Base-by-base conservation (phyloP, 2,888 invertebrate species). In the Pilophorus perplexus region DNA sequence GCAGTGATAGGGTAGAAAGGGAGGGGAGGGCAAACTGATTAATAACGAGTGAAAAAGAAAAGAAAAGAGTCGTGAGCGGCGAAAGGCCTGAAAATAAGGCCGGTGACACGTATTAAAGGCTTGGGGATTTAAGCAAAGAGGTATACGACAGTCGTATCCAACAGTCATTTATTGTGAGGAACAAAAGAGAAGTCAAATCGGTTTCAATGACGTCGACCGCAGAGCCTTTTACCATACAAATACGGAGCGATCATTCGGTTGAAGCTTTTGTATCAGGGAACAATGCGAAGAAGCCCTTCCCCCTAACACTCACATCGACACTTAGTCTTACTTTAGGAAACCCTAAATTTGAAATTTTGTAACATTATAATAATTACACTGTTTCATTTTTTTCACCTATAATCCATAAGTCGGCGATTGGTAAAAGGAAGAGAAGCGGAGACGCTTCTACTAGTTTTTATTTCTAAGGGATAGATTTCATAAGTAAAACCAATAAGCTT, bases 191-290 rank as follows among this genome's bases (percentile, higher is more conserved):
- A 62, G 62, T 62, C 62, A 62, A 62, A 62, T 62, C 62, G 62
- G 62, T 62, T 62, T 62, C 62, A 62, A 62, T 62, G 62, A 62
- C 62, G 62, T 62, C 46, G 62, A 62, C 62, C 62, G 62, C 62
- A 62, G 28, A 16, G 44, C 44, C 44, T 62, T 62, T 62, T 46
- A 62, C 62, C 62, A 46, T 48, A 62, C 62, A 46, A 62, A 62
- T 62, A 62, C 62, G 33, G 46, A 46, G 62, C 46, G 62, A 62
- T 62, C 62, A 62, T 62, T 46, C 20, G 20, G 62, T 62, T 46
- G 28, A 25, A 33, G 62, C 62, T 48, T 62, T 62, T 62, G 62
- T 46, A 59, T 2, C 10, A 25, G 42, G n/a, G 59, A 42, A 59
- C 59, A 59, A 59, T 59, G 33, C 6, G 33, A 12, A 8, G 33